Base-by-base conservation (phyloP, 1,140 invertebrate genomes). In the Dolichoris vasculosae region DNA sequence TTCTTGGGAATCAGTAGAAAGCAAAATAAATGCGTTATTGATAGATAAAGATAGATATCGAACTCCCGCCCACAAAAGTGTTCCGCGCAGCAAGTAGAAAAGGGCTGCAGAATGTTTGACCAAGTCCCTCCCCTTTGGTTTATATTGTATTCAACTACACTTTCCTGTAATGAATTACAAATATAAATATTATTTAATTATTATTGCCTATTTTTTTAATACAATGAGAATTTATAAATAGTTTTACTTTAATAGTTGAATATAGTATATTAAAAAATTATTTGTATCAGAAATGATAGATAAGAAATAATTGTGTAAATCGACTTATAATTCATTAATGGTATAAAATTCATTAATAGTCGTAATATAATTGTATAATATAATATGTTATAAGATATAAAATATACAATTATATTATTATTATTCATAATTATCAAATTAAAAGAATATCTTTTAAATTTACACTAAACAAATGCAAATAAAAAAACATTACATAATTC, bases 51-150 rank as follows among this genome's bases (percentile, higher is more conserved):
- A 63, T 32, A 26, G 35, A 43, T 6, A 43, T 43, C 32, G 9
- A 79, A 35, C 77, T 38, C 77, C 77, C 46, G 71, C 43, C 71
- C 43, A 75, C 71, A n/a, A 26, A 75, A 75, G n/a, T 2, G n/a
- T 38, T 38, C 6, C 23, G 71, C 40, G 80, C 59, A 69, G 80
- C 30, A 76, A 84, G 73, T 84, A 46, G 40, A 77, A 69, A 43
- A 78, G 73, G 82, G 82, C 59, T 59, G 82, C 43, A 59, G 43
- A 35, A 77, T 23, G 73, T 77, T 59, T 75, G 75, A 2, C 59
- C 6, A 67, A 78, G 43, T 51, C 55, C 71, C 69, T 76, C 82
- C 82, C 71, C 64, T n/a, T 46, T n/a, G 0, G 23, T 43, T 43
- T 26, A 4, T n/a, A 0, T 73, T 13, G 6, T n/a, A 73, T 38